phyloP scores from a whole-genome alignment of 2,888 invertebrate species.

The Timema cristinae region DNA sequence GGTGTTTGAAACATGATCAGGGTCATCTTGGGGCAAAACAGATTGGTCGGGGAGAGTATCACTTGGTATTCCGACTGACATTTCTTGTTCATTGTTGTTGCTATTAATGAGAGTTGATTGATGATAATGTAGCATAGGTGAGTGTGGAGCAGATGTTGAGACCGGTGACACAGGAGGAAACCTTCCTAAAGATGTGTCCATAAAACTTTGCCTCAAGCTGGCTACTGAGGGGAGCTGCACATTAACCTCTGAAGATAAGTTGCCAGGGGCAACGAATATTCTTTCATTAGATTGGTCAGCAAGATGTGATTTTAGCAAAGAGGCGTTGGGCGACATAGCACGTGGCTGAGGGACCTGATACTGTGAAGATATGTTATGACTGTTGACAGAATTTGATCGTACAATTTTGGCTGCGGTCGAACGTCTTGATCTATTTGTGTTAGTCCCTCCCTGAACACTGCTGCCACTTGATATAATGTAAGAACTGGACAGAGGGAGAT shows the following conservation, averaged over 20 bases:
- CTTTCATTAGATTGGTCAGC: slow-evolving; percentile 12
- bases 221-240: neutral
- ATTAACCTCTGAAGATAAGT: neutral
- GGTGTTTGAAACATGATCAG: neutral
- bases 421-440: slow-evolving; percentile 12
- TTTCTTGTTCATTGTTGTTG: neutral
- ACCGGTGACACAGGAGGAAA: slow-evolving; percentile 22
- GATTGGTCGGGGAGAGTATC: neutral
- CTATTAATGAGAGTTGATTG: neutral
- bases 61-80: neutral
- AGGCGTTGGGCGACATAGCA: slow-evolving; percentile 13
- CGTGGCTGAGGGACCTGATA: slow-evolving; percentile 18
- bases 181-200: neutral
- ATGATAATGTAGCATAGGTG: slow-evolving; percentile 23
- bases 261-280: neutral
- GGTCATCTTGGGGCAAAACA: neutral
- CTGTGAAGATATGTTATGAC: slow-evolving; percentile 7
- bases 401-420: slow-evolving; percentile 22
- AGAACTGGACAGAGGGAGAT: slow-evolving; percentile 17
- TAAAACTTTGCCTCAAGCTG: neutral
- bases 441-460: slow-evolving; percentile 19
- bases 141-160: slow-evolving; percentile 29
- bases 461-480: slow-evolving; percentile 26
- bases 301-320: neutral
- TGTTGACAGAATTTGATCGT: slow-evolving; percentile 28